A percentile compares a stretch with the other conserved stretches of the same genome.
These are phyloP conservation scores for Podilymbus podiceps DNA, from an alignment of 2,113 vertebrate species.

Conservation along the genomic window DNA sequence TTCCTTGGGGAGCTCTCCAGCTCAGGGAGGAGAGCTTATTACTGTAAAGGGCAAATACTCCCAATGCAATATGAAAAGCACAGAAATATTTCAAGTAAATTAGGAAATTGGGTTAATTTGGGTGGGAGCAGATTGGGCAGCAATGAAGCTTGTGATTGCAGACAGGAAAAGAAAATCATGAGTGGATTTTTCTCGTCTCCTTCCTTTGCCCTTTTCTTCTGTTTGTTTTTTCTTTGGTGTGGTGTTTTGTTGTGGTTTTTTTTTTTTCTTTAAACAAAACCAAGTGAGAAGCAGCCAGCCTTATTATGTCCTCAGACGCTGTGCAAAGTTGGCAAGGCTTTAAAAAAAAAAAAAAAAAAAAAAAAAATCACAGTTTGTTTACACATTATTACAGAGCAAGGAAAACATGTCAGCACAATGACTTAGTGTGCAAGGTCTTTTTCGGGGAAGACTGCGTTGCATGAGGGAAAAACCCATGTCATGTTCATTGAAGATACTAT, in stretches of 20 bases:
- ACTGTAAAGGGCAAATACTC: conserved; percentile 30
- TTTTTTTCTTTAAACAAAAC: background rate
- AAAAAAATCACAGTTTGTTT: conserved; percentile 7
- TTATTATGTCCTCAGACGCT: background rate
- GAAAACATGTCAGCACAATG: conserved; percentile 11
- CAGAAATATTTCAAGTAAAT: conserved; percentile 5
- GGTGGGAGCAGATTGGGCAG: conserved; percentile 17
- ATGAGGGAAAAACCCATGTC: background rate
- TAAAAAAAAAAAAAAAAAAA: background rate
- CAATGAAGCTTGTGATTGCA: background rate
- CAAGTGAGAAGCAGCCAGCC: background rate
- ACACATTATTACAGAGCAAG: conserved; percentile 20
- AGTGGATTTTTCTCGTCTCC: conserved; percentile 42
- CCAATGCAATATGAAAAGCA: background rate
- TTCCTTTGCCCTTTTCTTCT: background rate
- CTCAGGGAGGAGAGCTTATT: background rate
- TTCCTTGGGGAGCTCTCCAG: background rate
- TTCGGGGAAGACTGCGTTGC: background rate
- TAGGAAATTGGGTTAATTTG: conserved; percentile 53
- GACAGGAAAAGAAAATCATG: conserved; percentile 26
- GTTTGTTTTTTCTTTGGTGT: too few species aligned
- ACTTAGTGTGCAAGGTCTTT: background rate
- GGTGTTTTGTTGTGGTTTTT: too few species aligned
- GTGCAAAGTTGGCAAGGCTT: conserved; percentile 20
- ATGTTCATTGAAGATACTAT: background rate